Conservation (phyloP, 1,140 invertebrate species). For the Macrobrachium nipponense region DNA sequence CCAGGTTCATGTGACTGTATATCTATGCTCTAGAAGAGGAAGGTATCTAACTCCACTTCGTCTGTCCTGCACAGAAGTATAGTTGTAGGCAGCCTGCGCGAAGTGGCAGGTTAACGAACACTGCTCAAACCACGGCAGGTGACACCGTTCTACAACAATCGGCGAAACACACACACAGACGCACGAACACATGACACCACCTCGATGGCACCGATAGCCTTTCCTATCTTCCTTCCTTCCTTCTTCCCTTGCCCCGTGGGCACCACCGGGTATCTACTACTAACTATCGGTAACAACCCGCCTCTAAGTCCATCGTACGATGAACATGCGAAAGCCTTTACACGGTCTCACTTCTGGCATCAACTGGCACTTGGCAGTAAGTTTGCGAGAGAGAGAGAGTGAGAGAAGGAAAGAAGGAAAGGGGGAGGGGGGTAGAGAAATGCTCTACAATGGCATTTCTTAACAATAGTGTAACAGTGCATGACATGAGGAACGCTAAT, state of each 20-base stretch:
- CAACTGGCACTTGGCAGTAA: not conserved
- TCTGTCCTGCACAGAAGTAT: too few relatives aligned
- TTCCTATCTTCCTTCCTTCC: not conserved
- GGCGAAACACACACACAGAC: constrained; percentile 2
- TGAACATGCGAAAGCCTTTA: not conserved
- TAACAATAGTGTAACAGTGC: not conserved
- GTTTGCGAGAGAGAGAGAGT: constrained; percentile 28
- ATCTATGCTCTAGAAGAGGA: too few relatives aligned
- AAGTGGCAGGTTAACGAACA: not conserved
- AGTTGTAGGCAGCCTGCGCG: too few relatives aligned
- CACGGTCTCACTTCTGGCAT: not conserved
- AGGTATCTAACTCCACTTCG: too few relatives aligned
- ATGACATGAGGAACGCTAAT: too few relatives aligned
- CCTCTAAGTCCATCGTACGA: too few relatives aligned
- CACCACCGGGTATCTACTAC: too few relatives aligned
- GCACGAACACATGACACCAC: not conserved
- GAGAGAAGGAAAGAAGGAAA: constrained; percentile 2
- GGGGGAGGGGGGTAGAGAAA: not conserved
- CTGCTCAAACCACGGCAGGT: not conserved
- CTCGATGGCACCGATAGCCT: not conserved
- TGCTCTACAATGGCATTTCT: not conserved
- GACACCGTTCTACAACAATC: not conserved
- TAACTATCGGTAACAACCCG: too few relatives aligned
- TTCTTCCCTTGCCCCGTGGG: not conserved
- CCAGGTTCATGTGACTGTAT: too few relatives aligned